Percentiles rank a stretch among this genome's conserved stretches.
These are phyloP conservation scores for Callinectes sapidus DNA, from an alignment of 2,888 invertebrate species.

Conservation along the genomic window DNA sequence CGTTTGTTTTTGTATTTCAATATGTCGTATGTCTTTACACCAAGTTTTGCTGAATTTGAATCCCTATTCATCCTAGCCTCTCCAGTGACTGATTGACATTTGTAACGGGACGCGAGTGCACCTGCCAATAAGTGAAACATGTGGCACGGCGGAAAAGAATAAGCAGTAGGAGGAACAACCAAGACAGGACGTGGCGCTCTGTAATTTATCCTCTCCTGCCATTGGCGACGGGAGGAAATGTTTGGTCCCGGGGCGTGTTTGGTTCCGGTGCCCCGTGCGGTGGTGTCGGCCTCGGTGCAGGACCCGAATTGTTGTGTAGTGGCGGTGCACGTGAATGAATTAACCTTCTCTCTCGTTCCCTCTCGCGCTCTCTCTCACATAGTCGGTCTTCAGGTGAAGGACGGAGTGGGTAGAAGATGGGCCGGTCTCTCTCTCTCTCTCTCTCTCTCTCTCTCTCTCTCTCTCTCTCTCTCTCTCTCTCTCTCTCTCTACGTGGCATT, in stretches of 20 bases:
- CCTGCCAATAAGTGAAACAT: neutral
- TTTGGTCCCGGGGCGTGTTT: neutral
- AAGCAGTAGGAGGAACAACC: neutral
- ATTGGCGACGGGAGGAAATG: slow-evolving; percentile 11
- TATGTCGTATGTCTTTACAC: neutral
- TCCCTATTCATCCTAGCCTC: neutral
- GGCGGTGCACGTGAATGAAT: slow-evolving; percentile 24
- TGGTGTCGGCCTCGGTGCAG: neutral
- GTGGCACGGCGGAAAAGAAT: neutral
- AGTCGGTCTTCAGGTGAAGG: slow-evolving; percentile 25
- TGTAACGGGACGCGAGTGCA: neutral
- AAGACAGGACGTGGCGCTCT: neutral
- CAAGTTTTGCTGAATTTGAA: neutral
- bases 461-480: slow-evolving; percentile 8
- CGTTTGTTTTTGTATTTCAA: neutral
- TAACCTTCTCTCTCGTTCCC: slow-evolving; percentile 26
- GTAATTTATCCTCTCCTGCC: neutral
- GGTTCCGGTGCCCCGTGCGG: neutral
- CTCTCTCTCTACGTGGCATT: neutral
- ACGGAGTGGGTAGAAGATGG: neutral
- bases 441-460: neutral
- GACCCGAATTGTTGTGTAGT: neutral
- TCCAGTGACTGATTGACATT: neutral
- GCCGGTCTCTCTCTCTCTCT: slow-evolving; percentile 12
- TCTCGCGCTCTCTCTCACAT: slow-evolving; percentile 7